Evolutionary conservation across 1,140 invertebrate genomes (phyloP), one percentile per base, ranked within the genome.

Genomic region (Tenebrio molitor): DNA sequence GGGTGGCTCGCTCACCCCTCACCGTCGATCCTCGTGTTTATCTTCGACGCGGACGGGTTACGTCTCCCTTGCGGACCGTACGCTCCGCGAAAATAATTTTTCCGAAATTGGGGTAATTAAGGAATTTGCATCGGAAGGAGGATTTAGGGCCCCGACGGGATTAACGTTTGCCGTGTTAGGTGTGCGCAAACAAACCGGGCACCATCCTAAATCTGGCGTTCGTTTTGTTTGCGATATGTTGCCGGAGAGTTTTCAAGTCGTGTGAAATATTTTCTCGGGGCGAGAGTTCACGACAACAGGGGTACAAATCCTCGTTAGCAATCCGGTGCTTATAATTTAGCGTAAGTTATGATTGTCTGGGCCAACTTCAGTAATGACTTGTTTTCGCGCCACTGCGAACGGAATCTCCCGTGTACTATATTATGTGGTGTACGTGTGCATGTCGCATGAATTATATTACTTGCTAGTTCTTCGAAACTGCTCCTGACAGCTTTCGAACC

Each of bases 291-390:
- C 36, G 42, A 66, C 64, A 66, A 66, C 64, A 66, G 64, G 64
- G 64, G 42, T 66, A 66, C 64, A 66, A 66, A 66, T 66, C 64
- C 64, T 66, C 44, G 64, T 66, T 66, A 66, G 64, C 44, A 66
- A 66, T 66, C 70, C 42, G 29, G 41, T 44, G 58, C 41, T 64
- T 72, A 72, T 72, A 72, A 72, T 72, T 72, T 65, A 72, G 64
- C 36, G 33, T 68, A 72, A 72, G 71, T 72, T 72, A 72, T 50
- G 63, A 72, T 72, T 72, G 71, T 72, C 71, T 72, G 44, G 63
- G 25, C 44, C 33, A 72, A 72, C 42, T 72, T 72, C 64, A 25
- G 46, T 72, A 72, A 72, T 67, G 63, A 72, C 71, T 65, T 72
- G 71, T 72, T 72, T 72, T 72, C 71, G 44, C 65, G 71, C 36